These are phyloP conservation scores for Nasonia longicornis DNA, from an alignment of 1,140 invertebrate genomes.

Conservation along the genomic window DNA sequence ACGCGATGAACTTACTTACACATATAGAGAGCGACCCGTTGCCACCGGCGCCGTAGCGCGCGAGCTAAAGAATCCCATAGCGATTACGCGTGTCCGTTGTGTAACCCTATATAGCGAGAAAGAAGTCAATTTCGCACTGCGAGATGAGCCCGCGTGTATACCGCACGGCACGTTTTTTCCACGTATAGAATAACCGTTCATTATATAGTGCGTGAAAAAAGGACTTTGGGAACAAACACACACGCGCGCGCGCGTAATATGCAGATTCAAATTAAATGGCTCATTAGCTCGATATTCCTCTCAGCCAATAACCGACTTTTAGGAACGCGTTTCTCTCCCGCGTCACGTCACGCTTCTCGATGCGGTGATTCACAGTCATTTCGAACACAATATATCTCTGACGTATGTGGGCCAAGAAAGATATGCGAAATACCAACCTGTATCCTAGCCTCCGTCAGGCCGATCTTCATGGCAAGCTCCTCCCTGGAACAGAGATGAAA, in stretches of 20 bases:
- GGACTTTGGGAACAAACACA: not conserved
- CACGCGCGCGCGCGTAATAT: not conserved
- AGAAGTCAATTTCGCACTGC: not conserved
- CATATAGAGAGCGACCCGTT: not conserved
- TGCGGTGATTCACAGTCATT: too few species aligned
- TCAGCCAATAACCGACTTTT: not conserved
- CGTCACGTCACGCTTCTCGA: not conserved
- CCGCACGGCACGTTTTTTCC: too few species aligned
- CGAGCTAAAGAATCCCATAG: not conserved
- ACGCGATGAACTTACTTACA: slow-evolving; percentile 29
- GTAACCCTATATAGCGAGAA: not conserved
- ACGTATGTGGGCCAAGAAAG: not conserved
- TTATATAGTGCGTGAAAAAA: not conserved
- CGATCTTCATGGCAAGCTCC: slow-evolving; percentile 97
- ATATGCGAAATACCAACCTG: slow-evolving; percentile 76
- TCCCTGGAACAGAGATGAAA: slow-evolving; percentile 79
- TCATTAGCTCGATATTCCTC: not conserved
- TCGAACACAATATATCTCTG: not conserved
- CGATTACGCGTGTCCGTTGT: not conserved
- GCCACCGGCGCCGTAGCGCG: too few species aligned
- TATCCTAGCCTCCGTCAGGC: slow-evolving; percentile 96
- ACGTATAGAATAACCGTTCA: not conserved
- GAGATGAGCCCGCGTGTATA: not conserved
- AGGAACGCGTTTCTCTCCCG: not conserved
- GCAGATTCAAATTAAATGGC: slow-evolving; percentile 19